Conservation (phyloP, 92 coral and sea anemone genomes). For the Pocillopora meandrina region DNA sequence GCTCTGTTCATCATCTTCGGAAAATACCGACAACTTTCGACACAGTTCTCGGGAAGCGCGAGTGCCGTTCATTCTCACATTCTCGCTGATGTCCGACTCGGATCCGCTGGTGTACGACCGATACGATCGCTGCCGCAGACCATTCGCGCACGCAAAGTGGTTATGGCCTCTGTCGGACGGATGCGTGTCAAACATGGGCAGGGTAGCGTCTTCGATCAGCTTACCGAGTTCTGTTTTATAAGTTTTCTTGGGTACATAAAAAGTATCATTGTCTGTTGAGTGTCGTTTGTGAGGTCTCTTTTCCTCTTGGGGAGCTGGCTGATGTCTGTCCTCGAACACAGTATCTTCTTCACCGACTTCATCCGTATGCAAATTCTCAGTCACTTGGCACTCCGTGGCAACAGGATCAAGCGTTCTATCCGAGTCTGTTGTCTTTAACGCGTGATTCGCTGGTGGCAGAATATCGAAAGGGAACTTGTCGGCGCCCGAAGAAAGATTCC, state of each 20-base stretch:
- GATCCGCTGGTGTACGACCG: constrained; percentile 97
- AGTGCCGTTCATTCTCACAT: constrained; percentile 79
- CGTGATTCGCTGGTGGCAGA: constrained; percentile 53
- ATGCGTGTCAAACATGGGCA: constrained; percentile 85
- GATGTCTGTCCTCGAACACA: constrained; percentile 74
- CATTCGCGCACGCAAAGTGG: constrained; percentile 75
- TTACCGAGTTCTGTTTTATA: constrained; percentile 88
- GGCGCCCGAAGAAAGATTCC: constrained; percentile 75
- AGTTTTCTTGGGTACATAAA: constrained; percentile 67
- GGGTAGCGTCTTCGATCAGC: constrained; percentile 86
- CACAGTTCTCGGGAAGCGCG: constrained; percentile 80
- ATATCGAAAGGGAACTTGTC: constrained; percentile 62
- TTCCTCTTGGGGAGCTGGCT: constrained; percentile 50
- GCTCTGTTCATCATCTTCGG: constrained; percentile 94
- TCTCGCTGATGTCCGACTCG: constrained; percentile 77
- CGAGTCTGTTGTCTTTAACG: constrained; percentile 62
- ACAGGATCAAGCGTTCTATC: constrained; percentile 65
- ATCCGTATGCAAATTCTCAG: constrained; percentile 75
- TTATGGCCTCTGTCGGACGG: constrained; percentile 59
- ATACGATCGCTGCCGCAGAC: constrained; percentile 89
- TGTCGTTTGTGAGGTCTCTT: constrained; percentile 64
- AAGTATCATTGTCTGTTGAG: constrained; percentile 65
- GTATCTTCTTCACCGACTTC: constrained; percentile 63
- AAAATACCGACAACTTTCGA: constrained; percentile 74
- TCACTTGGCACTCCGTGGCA: constrained; percentile 77